Conservation (phyloP, 2,888 invertebrate genomes). For the Athripsodes cinereus region DNA sequence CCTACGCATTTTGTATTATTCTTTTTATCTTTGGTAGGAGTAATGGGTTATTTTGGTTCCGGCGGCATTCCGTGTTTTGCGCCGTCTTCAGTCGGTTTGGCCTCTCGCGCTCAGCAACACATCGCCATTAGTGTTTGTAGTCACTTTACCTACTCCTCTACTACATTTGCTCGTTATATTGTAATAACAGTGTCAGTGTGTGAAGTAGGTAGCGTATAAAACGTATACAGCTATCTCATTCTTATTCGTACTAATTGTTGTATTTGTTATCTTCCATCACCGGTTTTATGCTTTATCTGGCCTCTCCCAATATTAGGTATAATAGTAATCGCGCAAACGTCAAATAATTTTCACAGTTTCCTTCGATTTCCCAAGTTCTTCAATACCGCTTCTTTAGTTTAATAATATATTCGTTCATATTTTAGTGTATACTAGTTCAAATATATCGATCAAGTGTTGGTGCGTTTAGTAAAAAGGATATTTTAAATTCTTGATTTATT, state of each 20-base stretch:
- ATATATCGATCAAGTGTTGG: no score
- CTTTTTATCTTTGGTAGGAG: constrained; percentile 16
- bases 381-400: no score
- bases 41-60: constrained; percentile 14
- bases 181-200: neutral
- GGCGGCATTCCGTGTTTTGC: constrained; percentile 13
- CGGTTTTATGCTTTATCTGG: neutral
- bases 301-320: neutral
- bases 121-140: neutral
- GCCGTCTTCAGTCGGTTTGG: constrained; percentile 16
- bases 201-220: neutral
- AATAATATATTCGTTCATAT: no score
- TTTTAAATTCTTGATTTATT: no score
- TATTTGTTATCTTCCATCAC: neutral
- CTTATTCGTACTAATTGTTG: neutral
- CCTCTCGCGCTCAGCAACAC: constrained; percentile 13
- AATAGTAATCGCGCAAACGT: no score
- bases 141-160: neutral
- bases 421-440: no score
- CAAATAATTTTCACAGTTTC: no score
- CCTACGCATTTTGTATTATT: neutral
- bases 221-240: neutral
- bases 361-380: no score
- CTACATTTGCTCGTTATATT: neutral
- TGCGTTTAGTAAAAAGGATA: no score